Conservation (phyloP, 2,888 invertebrate species). For the Lymantria dispar region DNA sequence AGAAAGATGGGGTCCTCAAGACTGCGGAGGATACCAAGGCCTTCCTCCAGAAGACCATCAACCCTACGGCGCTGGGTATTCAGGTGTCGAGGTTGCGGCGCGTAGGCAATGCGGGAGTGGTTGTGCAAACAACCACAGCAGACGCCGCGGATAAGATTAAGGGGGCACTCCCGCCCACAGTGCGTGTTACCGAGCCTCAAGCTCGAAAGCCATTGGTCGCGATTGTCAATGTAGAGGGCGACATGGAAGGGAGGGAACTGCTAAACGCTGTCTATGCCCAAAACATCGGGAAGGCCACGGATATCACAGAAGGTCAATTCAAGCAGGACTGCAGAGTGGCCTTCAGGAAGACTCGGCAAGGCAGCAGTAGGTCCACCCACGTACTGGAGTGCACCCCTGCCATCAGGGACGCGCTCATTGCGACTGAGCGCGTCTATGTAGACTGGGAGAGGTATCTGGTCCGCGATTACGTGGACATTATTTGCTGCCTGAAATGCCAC, state of each 20-base stretch:
- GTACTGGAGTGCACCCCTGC: not conserved
- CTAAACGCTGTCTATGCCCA: not conserved
- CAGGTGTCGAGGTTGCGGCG: not conserved
- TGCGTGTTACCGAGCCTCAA: slow-evolving; percentile 6
- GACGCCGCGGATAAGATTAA: too few species aligned
- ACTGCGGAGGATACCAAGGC: slow-evolving; percentile 12
- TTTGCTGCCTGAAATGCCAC: not conserved
- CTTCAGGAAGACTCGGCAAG: not conserved
- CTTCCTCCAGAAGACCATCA: not conserved
- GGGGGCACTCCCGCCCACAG: too few species aligned
- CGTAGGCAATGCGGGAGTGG: not conserved
- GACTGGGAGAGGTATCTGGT: not conserved
- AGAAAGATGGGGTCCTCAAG: not conserved
- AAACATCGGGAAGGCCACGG: not conserved
- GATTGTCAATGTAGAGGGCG: not conserved
- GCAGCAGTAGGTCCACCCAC: not conserved
- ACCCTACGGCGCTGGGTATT: slow-evolving; percentile 2
- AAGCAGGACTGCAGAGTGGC: not conserved
- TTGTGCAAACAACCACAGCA: slow-evolving; percentile 7
- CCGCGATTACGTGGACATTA: not conserved
- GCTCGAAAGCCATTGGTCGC: slow-evolving; percentile 5
- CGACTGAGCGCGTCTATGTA: not conserved
- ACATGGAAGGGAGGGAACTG: slow-evolving; percentile 2
- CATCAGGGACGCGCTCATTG: not conserved
- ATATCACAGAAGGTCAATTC: not conserved